Evolutionary conservation across 2,888 invertebrate genomes (phyloP), one percentile per base, ranked within the genome.

Genomic region (Drepana falcataria): DNA sequence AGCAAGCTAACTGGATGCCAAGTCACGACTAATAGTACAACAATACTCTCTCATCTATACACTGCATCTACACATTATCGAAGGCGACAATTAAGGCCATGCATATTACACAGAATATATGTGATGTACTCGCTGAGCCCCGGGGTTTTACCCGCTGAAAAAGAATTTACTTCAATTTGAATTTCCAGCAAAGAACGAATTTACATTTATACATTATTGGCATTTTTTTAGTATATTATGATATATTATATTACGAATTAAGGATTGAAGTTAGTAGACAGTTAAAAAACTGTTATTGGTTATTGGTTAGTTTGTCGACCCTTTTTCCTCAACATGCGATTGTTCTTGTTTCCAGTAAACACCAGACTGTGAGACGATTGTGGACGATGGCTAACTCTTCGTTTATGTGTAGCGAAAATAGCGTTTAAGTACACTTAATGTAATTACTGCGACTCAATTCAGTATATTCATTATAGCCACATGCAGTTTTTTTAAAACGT

Each of bases 1-100:
- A 87, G 81, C 82, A 75, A 75, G 75, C 78, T 75, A 80, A 81
- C 83, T 78, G 73, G 80, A 85, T 87, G 85, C 87, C 83, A 80
- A 87, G 87, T 85, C 87, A 89, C 87, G 87, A 74, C 75, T 84
- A 83, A 83, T 85, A 71, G 73, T 69, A 75, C 73, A 76, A 78
- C 80, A 79, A 74, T 73, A 75, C 68, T 69, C 65, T 66, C 67
- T 71, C 72, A 74, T 73, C 62, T 66, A 65, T 64, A 59, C 53
- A 59, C 56, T 61, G 59, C 63, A 53, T 57, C 59, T 61, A 59
- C 60, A 60, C 63, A 64, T 64, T 60, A 63, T 37, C 21, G 37
- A 4, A 49, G 9, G 21, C 21, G 21, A 21, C 35, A 40, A 41
- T 34, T 33, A 33, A 33, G 34, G 5, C 21, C 37, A 33, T 49